Base-by-base conservation (phyloP, 2,888 invertebrate species). In the Stictocephala bisonia region DNA sequence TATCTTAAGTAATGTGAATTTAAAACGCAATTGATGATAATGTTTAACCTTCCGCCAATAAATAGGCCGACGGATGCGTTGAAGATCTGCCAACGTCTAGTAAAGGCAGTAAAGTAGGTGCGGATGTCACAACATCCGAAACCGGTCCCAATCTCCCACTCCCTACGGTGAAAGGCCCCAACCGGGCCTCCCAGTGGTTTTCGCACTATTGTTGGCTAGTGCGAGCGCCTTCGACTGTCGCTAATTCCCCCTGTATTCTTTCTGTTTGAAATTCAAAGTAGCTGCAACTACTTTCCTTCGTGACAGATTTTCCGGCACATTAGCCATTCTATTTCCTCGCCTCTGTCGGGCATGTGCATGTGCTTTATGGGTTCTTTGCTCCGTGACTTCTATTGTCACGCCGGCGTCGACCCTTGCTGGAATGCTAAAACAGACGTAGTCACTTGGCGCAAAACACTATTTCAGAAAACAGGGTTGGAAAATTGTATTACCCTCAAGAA, bases 261-360 rank as follows among this genome's bases (percentile, higher is more conserved):
- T 13, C 60, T 22, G 60, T 35, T 60, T 60, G 60, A 60, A 60
- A 27, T 60, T 60, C 60, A 60, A 60, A 60, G 60, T 22, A 60
- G 60, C 31, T 35, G 60, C 31, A 60, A 60, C 60, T 22, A 60
- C 60, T 60, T 40, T 60, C 60, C 35, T 40, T 35, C 35, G 60
- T 60, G 40, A 60, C 60, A 60, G 60, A 60, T 60, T 60, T 60
- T 60, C 60, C 60, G 60, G 35, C 20, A 35, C 60, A 60, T 60
- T 60, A 60, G 40, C 35, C 35, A 60, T 60, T 60, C 60, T 60
- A 60, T 60, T 60, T 60, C 29, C 60, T 60, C 31, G 60, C 60
- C 22, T 60, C 60, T 60, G 60, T 60, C 35, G 40, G 40, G 22
- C 22, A 60, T 35, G 60, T 60, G 60, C 20, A 15, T 56, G 15